A percentile compares a stretch with the other conserved stretches of the same genome.
phyloP scores from a whole-genome alignment of 2,888 invertebrate genomes.

The Epirrhoe alternata region DNA sequence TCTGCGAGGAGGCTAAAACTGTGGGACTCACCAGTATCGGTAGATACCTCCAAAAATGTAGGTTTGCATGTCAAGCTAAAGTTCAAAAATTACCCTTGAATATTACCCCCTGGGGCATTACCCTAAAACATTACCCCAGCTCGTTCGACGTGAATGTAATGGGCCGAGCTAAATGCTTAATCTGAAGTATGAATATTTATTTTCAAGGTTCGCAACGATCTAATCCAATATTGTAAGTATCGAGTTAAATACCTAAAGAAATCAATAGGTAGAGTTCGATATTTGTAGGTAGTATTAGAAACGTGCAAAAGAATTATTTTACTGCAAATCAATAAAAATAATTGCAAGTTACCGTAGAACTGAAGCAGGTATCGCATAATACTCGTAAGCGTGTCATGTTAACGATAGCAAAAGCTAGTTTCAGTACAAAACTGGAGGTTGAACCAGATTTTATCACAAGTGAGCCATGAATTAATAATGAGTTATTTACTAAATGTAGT shows the following conservation, averaged over 20 bases:
- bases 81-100: slow-evolving; percentile 15
- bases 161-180: slow-evolving; percentile 15
- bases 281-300: not conserved
- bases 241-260: not conserved
- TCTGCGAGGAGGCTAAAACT: too few relatives aligned
- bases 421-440: too few relatives aligned
- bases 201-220: slow-evolving; percentile 14
- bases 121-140: slow-evolving; percentile 22
- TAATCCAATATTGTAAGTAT: slow-evolving; percentile 28
- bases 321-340: not conserved
- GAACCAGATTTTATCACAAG: too few relatives aligned
- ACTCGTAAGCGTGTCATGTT: too few relatives aligned
- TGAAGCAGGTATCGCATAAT: too few relatives aligned
- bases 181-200: slow-evolving; percentile 29
- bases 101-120: slow-evolving; percentile 7
- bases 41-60: not conserved
- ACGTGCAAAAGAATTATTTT: not conserved
- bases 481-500: too few relatives aligned
- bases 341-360: not conserved
- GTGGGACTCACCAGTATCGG: too few relatives aligned
- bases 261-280: too few relatives aligned
- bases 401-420: too few relatives aligned
- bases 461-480: too few relatives aligned
- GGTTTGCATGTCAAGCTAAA: not conserved
- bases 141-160: slow-evolving; percentile 28